A percentile compares a stretch with the other conserved stretches of the same genome.
phyloP scores from a whole-genome alignment of 2,888 invertebrate species.

The Bellardia pandia region DNA sequence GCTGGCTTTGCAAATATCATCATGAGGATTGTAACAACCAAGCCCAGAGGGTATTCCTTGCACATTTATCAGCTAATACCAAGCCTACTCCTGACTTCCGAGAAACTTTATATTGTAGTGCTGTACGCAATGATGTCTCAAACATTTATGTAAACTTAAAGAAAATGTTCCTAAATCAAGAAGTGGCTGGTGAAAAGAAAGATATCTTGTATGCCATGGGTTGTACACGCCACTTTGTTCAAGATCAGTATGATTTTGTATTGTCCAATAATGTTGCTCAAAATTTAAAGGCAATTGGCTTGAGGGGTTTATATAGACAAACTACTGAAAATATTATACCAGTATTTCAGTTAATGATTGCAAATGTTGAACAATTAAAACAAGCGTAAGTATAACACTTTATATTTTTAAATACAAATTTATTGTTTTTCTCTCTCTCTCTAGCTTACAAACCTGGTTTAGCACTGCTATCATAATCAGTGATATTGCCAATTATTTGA shows the following conservation, averaged over 20 bases:
- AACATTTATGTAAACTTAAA: conserved; percentile 87
- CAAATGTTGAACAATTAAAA: conserved; percentile 73
- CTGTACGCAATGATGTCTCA: conserved; percentile 72
- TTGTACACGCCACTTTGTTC: conserved; percentile 86
- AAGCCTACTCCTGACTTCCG: conserved; percentile 77
- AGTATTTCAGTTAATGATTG: conserved; percentile 76
- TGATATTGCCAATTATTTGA: conserved; percentile 77
- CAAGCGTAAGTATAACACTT: conserved; percentile 76
- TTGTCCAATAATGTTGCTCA: conserved; percentile 78
- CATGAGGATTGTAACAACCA: conserved; percentile 86
- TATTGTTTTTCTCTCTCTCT: conserved; percentile 8
- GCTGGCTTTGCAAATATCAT: conserved; percentile 88
- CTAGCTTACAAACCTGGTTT: conserved; percentile 78
- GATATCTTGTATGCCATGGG: conserved; percentile 87
- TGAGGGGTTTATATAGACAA: conserved; percentile 84
- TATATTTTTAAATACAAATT: background rate
- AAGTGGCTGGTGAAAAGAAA: conserved; percentile 88
- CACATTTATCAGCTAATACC: background rate
- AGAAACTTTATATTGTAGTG: conserved; percentile 78
- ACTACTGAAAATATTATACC: conserved; percentile 82
- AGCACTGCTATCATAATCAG: conserved; percentile 76
- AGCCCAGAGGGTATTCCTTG: conserved; percentile 81
- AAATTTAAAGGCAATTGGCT: conserved; percentile 74
- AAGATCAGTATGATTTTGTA: conserved; percentile 85
- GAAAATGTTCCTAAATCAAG: conserved; percentile 85